phyloP scores from a whole-genome alignment of 2,888 invertebrate genomes.

The Eremobia ochroleuca region DNA sequence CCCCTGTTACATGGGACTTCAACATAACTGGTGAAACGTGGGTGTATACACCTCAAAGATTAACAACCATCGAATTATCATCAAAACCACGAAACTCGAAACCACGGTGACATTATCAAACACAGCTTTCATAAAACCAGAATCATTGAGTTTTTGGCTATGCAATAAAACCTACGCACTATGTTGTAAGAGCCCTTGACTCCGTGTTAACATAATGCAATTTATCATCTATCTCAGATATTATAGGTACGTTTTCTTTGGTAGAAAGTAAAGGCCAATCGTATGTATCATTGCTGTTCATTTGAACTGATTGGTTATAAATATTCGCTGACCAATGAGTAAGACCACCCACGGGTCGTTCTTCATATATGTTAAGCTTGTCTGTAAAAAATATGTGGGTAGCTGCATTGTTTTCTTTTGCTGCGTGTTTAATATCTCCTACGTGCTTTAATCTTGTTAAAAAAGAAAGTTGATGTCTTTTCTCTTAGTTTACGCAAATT shows the following conservation, averaged over 20 bases:
- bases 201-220: slow-evolving; percentile 50
- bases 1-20: too few species aligned
- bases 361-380: slow-evolving; percentile 44
- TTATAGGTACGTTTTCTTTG: slow-evolving; percentile 44
- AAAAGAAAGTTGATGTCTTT: slow-evolving; percentile 42
- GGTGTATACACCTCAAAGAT: too few species aligned
- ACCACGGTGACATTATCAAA: slow-evolving; percentile 11
- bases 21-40: too few species aligned
- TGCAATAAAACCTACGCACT: slow-evolving; percentile 67
- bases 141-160: slow-evolving; percentile 51
- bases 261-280: slow-evolving; percentile 66
- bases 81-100: slow-evolving; percentile 27
- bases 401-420: slow-evolving; percentile 55
- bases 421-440: slow-evolving; percentile 42
- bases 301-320: slow-evolving; percentile 53
- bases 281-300: slow-evolving; percentile 32
- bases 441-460: slow-evolving; percentile 38
- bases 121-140: slow-evolving; percentile 52
- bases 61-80: background rate
- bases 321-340: slow-evolving; percentile 52
- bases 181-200: slow-evolving; percentile 56
- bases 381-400: slow-evolving; percentile 47
- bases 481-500: slow-evolving; percentile 6
- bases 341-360: slow-evolving; percentile 58
- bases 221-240: slow-evolving; percentile 41